Evolutionary conservation across 2,888 invertebrate species (phyloP).

Genomic region (Agelastica alni): DNA sequence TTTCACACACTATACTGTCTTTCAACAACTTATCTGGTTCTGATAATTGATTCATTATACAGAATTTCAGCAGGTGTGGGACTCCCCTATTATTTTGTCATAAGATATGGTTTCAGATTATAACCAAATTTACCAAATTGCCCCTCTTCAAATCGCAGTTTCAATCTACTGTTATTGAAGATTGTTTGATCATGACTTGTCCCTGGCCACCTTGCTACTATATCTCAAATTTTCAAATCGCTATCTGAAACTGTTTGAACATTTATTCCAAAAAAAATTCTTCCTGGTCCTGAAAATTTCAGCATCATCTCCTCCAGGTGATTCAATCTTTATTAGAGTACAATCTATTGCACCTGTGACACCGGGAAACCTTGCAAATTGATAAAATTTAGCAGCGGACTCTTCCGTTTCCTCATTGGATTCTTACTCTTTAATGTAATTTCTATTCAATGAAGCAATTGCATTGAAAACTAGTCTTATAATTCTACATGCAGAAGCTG

Average conservation of each 20-base stretch:
- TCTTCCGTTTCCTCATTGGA: too few species aligned
- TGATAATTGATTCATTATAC: slow-evolving; percentile 11
- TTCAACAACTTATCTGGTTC: too few species aligned
- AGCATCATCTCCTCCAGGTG: slow-evolving; percentile 38
- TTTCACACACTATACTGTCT: too few species aligned
- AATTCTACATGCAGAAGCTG: too few species aligned
- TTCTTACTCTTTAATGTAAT: too few species aligned
- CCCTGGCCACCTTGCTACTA: slow-evolving; percentile 32
- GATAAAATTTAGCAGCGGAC: too few species aligned
- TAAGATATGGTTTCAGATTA: neutral
- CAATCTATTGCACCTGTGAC: too few species aligned
- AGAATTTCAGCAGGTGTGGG: slow-evolving; percentile 12
- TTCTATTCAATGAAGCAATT: too few species aligned
- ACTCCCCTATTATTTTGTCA: neutral
- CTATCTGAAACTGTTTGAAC: slow-evolving; percentile 37
- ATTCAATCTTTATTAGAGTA: too few species aligned
- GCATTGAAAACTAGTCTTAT: too few species aligned
- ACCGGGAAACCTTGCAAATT: too few species aligned
- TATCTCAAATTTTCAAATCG: slow-evolving; percentile 10
- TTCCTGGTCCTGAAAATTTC: slow-evolving; percentile 39
- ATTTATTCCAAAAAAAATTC: slow-evolving; percentile 43
- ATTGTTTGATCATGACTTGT: slow-evolving; percentile 43
- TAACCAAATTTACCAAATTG: neutral
- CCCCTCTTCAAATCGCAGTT: neutral
- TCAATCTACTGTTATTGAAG: slow-evolving; percentile 33